Evolutionary conservation across 1,140 invertebrate species (phyloP), one percentile per base, ranked within the genome.

Genomic region (Venturia canescens): DNA sequence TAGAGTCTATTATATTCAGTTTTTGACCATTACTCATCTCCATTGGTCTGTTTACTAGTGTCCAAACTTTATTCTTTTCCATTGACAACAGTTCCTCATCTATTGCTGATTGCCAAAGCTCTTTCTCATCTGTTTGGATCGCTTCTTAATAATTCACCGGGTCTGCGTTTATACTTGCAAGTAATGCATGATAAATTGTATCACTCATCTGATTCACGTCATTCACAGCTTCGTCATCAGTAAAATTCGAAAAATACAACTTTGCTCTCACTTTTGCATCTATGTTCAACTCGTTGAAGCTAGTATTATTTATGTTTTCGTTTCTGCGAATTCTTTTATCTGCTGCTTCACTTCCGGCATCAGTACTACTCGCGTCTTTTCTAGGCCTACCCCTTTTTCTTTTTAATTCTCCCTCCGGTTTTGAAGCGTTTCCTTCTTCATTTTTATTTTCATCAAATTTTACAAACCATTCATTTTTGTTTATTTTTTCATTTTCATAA

Each of bases 341-440:
- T 23, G 6, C 23, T 71, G 1, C 50, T n/a, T 53, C 18, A n/a
- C 6, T 18, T 53, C n/a, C 18, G n/a, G n/a, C n/a, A 53, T 23
- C 69, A 18, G 69, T n/a, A 5, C 34, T 26, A 16, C 31, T 53
- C 1, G 50, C 50, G 34, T 53, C 23, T 76, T 77, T 83, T n/a
- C 26, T 80, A 63, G 69, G 79, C 27, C 78, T 80, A 21, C 78
- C 79, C 60, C 66, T 74, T 79, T 83, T 79, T 57, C 78, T 23
- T 60, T 79, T 80, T 3, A 38, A 31, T 29, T 79, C 79, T 81
- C 69, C 79, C 76, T 83, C 82, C 75, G 82, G 23, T 83, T 80
- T 80, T 29, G 66, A 67, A 23, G n/a, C 4, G n/a, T 66, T 44
- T 23, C 16, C 3, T 21, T 70, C 50, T 38, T 72, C 69, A 34